Evolutionary conservation across 2,113 vertebrate species (phyloP), one percentile per base, ranked within the genome.

Genomic region (Acrocephalus kingi): DNA sequence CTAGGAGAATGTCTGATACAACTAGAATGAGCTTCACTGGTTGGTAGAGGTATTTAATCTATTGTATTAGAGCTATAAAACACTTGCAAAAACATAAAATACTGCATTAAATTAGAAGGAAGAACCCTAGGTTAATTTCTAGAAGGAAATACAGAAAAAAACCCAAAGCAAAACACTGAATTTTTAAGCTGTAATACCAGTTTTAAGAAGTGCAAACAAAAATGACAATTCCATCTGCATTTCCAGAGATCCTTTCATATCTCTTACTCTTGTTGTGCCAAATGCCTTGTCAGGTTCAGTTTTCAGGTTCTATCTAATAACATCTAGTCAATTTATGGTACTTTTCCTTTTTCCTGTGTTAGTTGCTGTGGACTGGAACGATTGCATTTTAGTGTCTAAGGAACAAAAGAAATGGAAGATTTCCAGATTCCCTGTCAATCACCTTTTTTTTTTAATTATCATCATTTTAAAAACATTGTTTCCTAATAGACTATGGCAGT

Each of bases 161-260:
- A 2, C 1, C 2, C 10, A 17, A 81, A 59, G 11, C 10, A 43
- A 58, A 51, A 6, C 4, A 61, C 17, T 54, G 3, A 64, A 43
- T 18, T 56, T 89, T 88, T 31, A 76, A 51, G 28, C 4, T 58
- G 9, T 30, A 63, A 55, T 61, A 56, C 28, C 2, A 39, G 2
- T 49, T 84, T 61, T 23, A 56, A 67, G 23, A 67, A 56, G 23
- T 41, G 13, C 8, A 76, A 56, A 68, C 35, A 90, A 79, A 64
- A 3, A 5, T 51, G 20, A 16, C 4, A 30, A 46, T 62, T 68
- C 18, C 17, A 30, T 59, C 13, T 2, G 0, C 7, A 9, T 68
- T 72, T 78, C 31, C 49, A 79, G 81, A 63, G 5, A 48, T 78
- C 75, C 30, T 55, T 16, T 75, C 25, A 13, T 58, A 23, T 6